These are phyloP conservation scores for Natrix natrix DNA, from an alignment of 2,797 vertebrate genomes.

Conservation along the genomic window DNA sequence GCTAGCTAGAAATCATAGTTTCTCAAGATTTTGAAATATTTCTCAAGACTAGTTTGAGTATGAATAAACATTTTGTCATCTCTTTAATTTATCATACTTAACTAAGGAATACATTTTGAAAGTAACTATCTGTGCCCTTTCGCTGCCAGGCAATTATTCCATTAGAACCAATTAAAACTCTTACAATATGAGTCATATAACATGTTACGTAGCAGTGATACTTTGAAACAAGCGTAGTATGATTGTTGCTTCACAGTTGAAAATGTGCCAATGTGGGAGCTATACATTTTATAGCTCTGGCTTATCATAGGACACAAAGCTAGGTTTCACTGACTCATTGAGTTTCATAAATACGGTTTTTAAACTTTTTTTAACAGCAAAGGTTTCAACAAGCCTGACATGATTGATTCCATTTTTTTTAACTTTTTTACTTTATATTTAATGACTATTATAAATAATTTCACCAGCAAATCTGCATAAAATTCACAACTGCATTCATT, in stretches of 20 bases:
- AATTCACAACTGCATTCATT: neutral
- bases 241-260: neutral
- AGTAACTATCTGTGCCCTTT: neutral
- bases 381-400: neutral
- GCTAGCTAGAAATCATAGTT: neutral
- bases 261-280: neutral
- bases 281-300: constrained; percentile 17
- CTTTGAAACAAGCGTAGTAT: neutral
- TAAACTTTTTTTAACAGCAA: neutral
- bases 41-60: neutral
- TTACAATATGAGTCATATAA: constrained; percentile 1
- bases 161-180: neutral
- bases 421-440: constrained; percentile 5
- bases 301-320: neutral
- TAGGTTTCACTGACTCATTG: constrained; percentile 8
- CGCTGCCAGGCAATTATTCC: neutral
- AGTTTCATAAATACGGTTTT: constrained; percentile 6
- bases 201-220: neutral
- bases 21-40: neutral
- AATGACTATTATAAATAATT: neutral
- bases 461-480: neutral
- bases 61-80: neutral
- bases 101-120: neutral
- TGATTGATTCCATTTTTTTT: neutral
- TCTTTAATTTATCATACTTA: neutral